Evolutionary conservation across 2,888 invertebrate genomes (phyloP), one percentile per base, ranked within the genome.

Genomic region (Cheilosia vernalis): DNA sequence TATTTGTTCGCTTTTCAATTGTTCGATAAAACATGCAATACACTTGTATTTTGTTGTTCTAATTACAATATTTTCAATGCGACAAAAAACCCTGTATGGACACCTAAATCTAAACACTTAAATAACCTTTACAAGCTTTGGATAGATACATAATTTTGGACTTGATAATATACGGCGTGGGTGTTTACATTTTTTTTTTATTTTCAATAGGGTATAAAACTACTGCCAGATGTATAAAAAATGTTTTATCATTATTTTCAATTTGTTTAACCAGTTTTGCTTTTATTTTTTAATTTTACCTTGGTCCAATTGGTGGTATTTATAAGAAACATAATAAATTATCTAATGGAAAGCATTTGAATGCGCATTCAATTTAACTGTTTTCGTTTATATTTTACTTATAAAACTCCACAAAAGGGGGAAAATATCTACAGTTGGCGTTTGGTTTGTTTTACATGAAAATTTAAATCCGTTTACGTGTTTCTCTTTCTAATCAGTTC

Each of bases 401-500:
- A 33, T 21, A 47, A 19, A 30, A n/a, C 6, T 56, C 56, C 56
- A 44, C 56, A 47, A 58, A 69, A 56, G 33, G 30, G 47, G 30
- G 33, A 44, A 67, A 30, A 33, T 55, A 53, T 67, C 42, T 30
- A 42, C 17, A 67, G 27, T 30, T 56, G n/a, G 30, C 56, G 9
- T 47, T 47, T 44, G 10, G 37, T 60, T n/a, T 27, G 17, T 27
- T 60, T 51, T 53, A 17, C 17, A 47, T 10, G 13, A 13, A 19
- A 47, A 47, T 9, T 61, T 61, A 72, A 72, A 63, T 73, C 73
- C 55, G 63, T 63, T 19, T 63, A 63, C 44, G 37, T 47, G 44
- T 63, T 15, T 55, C 63, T 63, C 44, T 53, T 55, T 55, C 63
- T 55, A 63, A 63, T 73, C 73, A 73, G 73, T 73, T 73, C 73